A percentile compares a stretch with the other conserved stretches of the same genome.
These are phyloP conservation scores for Mesoligia furuncula DNA, from an alignment of 2,888 invertebrate species.

Conservation along the genomic window DNA sequence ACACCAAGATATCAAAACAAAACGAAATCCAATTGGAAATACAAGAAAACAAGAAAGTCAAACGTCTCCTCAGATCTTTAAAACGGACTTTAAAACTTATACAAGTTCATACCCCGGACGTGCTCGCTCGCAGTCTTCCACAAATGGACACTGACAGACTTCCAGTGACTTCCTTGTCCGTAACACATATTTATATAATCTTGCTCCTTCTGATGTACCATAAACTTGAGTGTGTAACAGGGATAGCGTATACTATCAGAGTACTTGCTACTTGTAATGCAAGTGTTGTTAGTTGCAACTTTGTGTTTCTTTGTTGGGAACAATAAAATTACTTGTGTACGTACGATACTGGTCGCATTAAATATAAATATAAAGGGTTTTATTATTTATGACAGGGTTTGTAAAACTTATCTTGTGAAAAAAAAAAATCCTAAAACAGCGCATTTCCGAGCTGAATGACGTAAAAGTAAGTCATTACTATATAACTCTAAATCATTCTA, in stretches of 20 bases:
- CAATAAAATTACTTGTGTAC: conserved; percentile 22
- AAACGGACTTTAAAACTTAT: conserved; percentile 57
- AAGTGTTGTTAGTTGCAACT: conserved; percentile 58
- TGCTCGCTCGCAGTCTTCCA: conserved; percentile 63
- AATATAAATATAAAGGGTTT: not conserved
- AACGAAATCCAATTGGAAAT: conserved; percentile 37
- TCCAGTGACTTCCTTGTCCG: conserved; percentile 62
- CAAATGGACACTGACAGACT: conserved; percentile 74
- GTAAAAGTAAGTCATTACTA: too few species aligned
- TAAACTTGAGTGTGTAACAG: conserved; percentile 20
- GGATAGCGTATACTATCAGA: conserved; percentile 25
- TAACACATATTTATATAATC: conserved; percentile 44
- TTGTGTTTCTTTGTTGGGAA: conserved; percentile 57
- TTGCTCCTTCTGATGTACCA: conserved; percentile 39
- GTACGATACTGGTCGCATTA: conserved; percentile 1
- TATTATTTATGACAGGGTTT: not conserved
- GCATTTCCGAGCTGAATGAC: too few species aligned
- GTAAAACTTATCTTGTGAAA: not conserved
- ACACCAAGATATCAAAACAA: not conserved
- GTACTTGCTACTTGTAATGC: conserved; percentile 61
- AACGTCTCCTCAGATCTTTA: conserved; percentile 45
- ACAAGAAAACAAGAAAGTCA: conserved; percentile 34
- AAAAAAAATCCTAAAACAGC: too few species aligned
- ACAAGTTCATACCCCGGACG: conserved; percentile 64
- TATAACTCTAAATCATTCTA: too few species aligned